These are phyloP conservation scores for Saguinus midas DNA, from an alignment of 2,113 vertebrate genomes.

Conservation along the genomic window DNA sequence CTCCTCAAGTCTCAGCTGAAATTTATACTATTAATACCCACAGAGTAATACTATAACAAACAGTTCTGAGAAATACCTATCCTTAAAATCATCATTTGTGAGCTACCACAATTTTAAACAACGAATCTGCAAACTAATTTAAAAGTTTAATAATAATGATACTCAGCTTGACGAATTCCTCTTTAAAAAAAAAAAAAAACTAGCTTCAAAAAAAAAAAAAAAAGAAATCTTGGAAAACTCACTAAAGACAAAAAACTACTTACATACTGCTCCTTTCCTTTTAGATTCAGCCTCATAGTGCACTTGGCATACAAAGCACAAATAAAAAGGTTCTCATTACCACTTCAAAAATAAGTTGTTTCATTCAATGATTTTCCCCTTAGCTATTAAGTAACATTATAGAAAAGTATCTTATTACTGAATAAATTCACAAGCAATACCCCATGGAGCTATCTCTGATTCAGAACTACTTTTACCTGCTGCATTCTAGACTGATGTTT, in stretches of 20 bases:
- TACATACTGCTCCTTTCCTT: not conserved
- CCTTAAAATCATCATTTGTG: constrained; percentile 13
- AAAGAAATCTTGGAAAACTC: not conserved
- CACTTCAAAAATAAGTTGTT: constrained; percentile 8
- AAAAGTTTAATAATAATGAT: not conserved
- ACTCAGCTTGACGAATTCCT: not conserved
- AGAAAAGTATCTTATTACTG: not conserved
- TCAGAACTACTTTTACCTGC: not conserved
- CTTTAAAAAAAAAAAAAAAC: not conserved
- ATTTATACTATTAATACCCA: not conserved
- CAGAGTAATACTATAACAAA: not conserved
- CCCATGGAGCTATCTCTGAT: not conserved
- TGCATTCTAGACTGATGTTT: not conserved
- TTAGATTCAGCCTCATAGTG: not conserved
- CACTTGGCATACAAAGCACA: not conserved
- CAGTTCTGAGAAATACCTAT: not conserved
- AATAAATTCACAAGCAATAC: constrained; percentile 22
- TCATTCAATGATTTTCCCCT: not conserved
- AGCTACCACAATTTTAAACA: constrained; percentile 3
- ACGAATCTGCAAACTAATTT: not conserved
- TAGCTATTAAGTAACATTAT: not conserved
- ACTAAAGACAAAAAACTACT: constrained; percentile 24
- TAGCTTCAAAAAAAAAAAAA: not conserved
- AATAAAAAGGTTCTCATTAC: not conserved
- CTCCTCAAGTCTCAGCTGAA: not conserved